Percentiles rank a stretch among this genome's conserved stretches.
Evolutionary conservation across 2,113 vertebrate genomes (phyloP).

Genomic region (Amphilophus citrinellus): DNA sequence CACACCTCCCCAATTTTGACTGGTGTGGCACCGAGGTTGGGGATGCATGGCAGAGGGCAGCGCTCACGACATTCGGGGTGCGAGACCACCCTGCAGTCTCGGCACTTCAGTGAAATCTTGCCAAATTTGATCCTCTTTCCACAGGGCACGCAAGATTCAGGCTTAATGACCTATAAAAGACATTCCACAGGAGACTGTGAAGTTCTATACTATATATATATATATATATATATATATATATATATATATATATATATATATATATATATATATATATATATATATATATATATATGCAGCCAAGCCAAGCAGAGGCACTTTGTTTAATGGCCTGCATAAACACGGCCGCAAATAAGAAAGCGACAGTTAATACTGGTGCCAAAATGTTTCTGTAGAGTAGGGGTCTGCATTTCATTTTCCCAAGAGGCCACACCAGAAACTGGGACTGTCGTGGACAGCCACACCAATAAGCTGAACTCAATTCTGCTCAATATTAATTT

Average conservation of each 20-base stretch:
- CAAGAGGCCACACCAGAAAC: neutral
- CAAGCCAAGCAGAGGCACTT: neutral
- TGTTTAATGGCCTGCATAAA: neutral
- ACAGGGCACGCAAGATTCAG: slow-evolving; percentile 96
- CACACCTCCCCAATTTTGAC: slow-evolving; percentile 89
- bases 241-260: neutral
- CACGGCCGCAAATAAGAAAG: neutral
- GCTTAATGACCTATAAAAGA: slow-evolving; percentile 92
- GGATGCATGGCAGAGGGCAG: slow-evolving; percentile 95
- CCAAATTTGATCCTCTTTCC: slow-evolving; percentile 98
- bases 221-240: neutral
- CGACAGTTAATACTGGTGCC: neutral
- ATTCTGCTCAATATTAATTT: neutral
- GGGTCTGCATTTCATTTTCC: neutral
- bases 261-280: too few relatives aligned
- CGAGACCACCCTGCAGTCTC: slow-evolving; percentile 92
- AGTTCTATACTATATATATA: neutral
- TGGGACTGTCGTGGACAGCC: neutral
- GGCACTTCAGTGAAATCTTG: slow-evolving; percentile 92
- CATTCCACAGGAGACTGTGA: neutral
- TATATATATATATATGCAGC: neutral
- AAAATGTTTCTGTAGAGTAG: neutral
- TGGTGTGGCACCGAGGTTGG: slow-evolving; percentile 87
- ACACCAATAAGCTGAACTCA: neutral
- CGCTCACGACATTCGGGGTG: slow-evolving; percentile 95